These are phyloP conservation scores for Brachionus paranguensis DNA, from an alignment of 1,140 invertebrate species.

Conservation along the genomic window DNA sequence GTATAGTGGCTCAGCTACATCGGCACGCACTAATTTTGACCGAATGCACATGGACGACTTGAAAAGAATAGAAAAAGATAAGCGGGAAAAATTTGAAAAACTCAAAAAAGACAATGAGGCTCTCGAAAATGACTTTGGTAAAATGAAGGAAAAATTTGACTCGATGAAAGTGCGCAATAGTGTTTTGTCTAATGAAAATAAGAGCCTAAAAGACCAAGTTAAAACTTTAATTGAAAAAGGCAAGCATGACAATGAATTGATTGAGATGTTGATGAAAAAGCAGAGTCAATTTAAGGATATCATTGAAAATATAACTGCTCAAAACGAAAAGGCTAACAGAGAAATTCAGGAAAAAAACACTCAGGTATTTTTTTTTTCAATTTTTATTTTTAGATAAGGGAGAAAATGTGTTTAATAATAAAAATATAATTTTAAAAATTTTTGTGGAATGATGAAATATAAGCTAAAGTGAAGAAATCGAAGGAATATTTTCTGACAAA, in stretches of 20 bases:
- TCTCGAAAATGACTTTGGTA: not conserved
- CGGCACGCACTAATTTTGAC: conserved; percentile 3
- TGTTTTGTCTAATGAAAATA: conserved; percentile 49
- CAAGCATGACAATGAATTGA: conserved; percentile 52
- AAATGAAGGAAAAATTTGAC: conserved; percentile 51
- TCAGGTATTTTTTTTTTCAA: conserved; percentile 30
- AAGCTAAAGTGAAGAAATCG: too few relatives aligned
- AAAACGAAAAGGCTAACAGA: conserved; percentile 41
- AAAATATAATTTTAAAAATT: too few relatives aligned
- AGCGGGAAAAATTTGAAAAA: conserved; percentile 48
- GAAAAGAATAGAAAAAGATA: conserved; percentile 48
- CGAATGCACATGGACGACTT: conserved; percentile 14
- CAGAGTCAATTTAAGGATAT: conserved; percentile 47
- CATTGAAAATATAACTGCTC: conserved; percentile 43
- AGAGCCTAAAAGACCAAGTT: conserved; percentile 48
- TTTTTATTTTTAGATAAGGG: too few relatives aligned
- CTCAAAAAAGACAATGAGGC: conserved; percentile 18
- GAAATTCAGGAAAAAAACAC: conserved; percentile 42
- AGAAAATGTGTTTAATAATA: too few relatives aligned
- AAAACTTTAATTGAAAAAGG: conserved; percentile 51
- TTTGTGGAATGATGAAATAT: too few relatives aligned
- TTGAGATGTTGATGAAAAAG: conserved; percentile 45
- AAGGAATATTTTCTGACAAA: too few relatives aligned
- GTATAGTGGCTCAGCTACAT: conserved; percentile 21
- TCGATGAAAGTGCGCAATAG: conserved; percentile 52